Conservation (phyloP, 2,113 vertebrate species). For the Gracilinanus agilis region DNA sequence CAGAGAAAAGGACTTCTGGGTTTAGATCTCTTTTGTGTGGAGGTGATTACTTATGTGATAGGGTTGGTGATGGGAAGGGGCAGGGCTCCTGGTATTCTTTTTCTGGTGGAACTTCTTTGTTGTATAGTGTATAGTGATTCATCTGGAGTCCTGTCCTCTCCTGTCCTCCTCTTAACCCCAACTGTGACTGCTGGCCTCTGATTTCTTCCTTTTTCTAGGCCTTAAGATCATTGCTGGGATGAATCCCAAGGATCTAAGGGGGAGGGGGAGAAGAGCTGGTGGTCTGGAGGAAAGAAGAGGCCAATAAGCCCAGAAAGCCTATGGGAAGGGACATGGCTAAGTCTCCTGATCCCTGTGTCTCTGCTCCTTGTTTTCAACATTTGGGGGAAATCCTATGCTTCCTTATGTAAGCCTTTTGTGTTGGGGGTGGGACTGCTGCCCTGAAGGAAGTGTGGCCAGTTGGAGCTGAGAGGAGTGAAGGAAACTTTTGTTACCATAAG, state of each 20-base stretch:
- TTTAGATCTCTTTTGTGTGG: background rate
- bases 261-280: background rate
- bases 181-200: background rate
- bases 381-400: background rate
- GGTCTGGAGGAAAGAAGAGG: background rate
- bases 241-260: background rate
- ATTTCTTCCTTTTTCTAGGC: background rate
- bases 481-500: background rate
- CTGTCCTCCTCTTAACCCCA: background rate
- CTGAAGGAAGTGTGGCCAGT: background rate
- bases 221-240: background rate
- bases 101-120: background rate
- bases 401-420: background rate
- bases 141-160: background rate
- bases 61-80: background rate
- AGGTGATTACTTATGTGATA: background rate
- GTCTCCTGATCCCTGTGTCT: background rate
- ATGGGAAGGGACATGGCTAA: background rate
- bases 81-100: background rate
- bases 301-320: background rate
- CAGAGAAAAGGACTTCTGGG: background rate
- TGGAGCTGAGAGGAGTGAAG: background rate
- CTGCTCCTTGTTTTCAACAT: background rate
- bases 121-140: background rate
- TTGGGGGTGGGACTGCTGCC: background rate